A percentile compares a stretch with the other conserved stretches of the same genome.
phyloP scores from a whole-genome alignment of 2,113 vertebrate species.

The Ophiodon elongatus region DNA sequence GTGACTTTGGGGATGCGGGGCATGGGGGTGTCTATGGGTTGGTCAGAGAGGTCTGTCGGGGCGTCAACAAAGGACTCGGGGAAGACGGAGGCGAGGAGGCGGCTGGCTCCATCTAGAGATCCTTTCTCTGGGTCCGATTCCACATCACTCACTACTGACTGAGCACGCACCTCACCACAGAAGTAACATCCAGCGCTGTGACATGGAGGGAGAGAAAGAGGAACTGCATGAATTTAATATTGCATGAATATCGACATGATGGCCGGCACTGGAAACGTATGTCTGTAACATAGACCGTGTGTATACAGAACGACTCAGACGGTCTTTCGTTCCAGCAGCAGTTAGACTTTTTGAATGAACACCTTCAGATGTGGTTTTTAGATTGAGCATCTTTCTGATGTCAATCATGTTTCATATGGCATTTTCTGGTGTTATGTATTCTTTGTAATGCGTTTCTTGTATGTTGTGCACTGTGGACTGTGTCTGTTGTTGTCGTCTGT shows the following conservation, averaged over 20 bases:
- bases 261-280: neutral
- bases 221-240: neutral
- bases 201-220: constrained; percentile 28
- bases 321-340: no score
- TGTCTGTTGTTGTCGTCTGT: no score
- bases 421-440: no score
- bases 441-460: no score
- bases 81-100: neutral
- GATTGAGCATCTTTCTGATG: no score
- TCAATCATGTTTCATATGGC: no score
- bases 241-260: neutral
- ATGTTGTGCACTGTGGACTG: no score
- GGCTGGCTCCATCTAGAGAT: constrained; percentile 40
- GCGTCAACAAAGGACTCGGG: constrained; percentile 28
- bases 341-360: no score
- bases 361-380: no score
- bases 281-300: neutral
- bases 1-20: constrained; percentile 84
- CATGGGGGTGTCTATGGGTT: constrained; percentile 51
- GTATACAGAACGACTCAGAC: no score
- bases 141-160: constrained; percentile 82
- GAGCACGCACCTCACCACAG: constrained; percentile 89
- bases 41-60: constrained; percentile 27
- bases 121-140: constrained; percentile 84
- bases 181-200: constrained; percentile 95